These are phyloP conservation scores for Hyperoplus lanceolatus DNA, from an alignment of 2,797 vertebrate species.

Conservation along the genomic window DNA sequence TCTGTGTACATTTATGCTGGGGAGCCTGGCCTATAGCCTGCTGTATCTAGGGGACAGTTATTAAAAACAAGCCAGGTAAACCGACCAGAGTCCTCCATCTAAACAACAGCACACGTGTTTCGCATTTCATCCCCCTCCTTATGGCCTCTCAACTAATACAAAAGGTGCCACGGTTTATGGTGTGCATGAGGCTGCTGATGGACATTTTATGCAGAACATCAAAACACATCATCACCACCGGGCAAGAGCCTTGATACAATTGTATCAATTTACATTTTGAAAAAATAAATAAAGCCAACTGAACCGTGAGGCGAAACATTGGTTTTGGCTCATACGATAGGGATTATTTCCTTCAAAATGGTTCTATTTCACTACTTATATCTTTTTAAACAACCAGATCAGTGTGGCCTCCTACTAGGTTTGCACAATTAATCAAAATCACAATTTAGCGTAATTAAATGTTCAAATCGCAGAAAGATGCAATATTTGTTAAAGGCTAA, in stretches of 20 bases:
- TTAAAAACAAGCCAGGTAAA: slow-evolving; percentile 68
- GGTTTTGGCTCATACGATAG: slow-evolving; percentile 6
- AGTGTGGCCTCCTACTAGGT: slow-evolving; percentile 5
- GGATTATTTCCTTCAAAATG: slow-evolving; percentile 27
- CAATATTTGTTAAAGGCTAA: too few species aligned
- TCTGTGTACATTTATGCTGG: slow-evolving; percentile 57
- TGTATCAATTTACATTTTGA: slow-evolving; percentile 47
- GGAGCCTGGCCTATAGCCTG: slow-evolving; percentile 20
- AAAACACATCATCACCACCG: slow-evolving; percentile 56
- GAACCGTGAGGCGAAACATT: slow-evolving; percentile 24
- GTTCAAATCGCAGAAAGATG: too few species aligned
- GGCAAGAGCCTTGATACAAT: slow-evolving; percentile 35
- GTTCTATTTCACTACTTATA: slow-evolving; percentile 29
- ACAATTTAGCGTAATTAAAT: too few species aligned
- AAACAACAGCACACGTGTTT: slow-evolving; percentile 62
- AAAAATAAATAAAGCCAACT: slow-evolving; percentile 57
- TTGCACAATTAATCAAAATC: too few species aligned
- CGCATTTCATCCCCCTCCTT: slow-evolving; percentile 29
- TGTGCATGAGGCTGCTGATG: slow-evolving; percentile 52
- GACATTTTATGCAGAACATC: slow-evolving; percentile 71
- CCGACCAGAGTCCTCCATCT: slow-evolving; percentile 41
- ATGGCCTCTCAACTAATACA: slow-evolving; percentile 25
- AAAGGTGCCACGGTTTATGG: slow-evolving; percentile 55
- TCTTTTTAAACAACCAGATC: slow-evolving; percentile 50
- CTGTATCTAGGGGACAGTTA: slow-evolving; percentile 58